Evolutionary conservation across 1,140 invertebrate genomes (phyloP).

Genomic region (Lucilia sericata): DNA sequence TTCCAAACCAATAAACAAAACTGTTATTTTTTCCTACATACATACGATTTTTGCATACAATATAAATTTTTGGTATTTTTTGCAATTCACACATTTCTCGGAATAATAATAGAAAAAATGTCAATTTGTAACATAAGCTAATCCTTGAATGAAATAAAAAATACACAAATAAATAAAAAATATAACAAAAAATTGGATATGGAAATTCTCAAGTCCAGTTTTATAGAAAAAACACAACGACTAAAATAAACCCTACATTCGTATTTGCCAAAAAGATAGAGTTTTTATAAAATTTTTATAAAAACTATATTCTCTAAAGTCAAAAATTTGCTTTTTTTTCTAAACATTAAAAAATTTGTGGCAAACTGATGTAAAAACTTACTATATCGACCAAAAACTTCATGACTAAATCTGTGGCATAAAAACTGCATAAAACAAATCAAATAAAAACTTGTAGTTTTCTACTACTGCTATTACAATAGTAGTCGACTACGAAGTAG

Average conservation of each 20-base stretch:
- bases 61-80: background rate
- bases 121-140: conserved; percentile 27
- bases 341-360: no score
- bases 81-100: conserved; percentile 14
- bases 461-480: no score
- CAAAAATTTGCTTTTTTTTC: no score
- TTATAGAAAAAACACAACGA: no score
- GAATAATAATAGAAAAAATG: conserved; percentile 20
- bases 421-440: background rate
- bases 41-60: background rate
- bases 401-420: background rate
- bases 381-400: no score
- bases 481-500: background rate
- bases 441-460: background rate
- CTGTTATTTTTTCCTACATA: background rate
- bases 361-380: no score
- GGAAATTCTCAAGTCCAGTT: background rate
- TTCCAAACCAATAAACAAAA: conserved; percentile 1
- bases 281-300: no score
- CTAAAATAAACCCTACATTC: no score
- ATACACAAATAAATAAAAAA: background rate
- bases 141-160: background rate
- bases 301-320: no score
- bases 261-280: no score
- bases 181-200: background rate